These are phyloP conservation scores for Epinephelus cyanopodus DNA, from an alignment of 2,113 vertebrate species.

Conservation along the genomic window DNA sequence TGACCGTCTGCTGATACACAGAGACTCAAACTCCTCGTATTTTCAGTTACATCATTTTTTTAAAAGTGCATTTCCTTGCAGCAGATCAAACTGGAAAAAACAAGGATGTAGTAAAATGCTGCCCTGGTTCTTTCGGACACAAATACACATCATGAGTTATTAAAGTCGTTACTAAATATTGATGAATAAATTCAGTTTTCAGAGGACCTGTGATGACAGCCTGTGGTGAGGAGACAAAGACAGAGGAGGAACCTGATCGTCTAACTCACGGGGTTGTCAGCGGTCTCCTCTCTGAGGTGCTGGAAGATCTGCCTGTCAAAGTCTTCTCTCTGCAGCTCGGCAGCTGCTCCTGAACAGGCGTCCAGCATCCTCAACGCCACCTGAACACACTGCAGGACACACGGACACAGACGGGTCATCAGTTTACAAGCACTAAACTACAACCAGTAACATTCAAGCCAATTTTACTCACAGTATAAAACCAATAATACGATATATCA, in stretches of 20 bases:
- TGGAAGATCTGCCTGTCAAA: constrained; percentile 92
- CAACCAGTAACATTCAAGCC: background rate
- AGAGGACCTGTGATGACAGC: background rate
- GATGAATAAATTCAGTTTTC: too few relatives aligned
- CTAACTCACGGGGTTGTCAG: constrained; percentile 82
- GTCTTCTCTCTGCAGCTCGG: constrained; percentile 87
- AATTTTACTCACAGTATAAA: too few relatives aligned
- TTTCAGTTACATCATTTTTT: background rate
- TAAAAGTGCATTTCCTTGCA: background rate
- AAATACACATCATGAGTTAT: background rate
- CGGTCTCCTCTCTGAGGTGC: constrained; percentile 85
- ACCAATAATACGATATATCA: too few relatives aligned
- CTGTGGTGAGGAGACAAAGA: background rate
- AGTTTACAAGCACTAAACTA: background rate
- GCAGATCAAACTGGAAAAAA: background rate
- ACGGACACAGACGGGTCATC: background rate
- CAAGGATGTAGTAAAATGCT: background rate
- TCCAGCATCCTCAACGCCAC: constrained; percentile 88
- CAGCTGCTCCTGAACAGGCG: constrained; percentile 87
- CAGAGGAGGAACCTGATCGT: background rate
- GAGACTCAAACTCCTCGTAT: background rate
- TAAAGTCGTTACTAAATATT: too few relatives aligned
- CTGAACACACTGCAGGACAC: constrained; percentile 86
- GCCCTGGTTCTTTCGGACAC: background rate
- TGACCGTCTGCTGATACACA: background rate